Evolutionary conservation across 2,797 vertebrate genomes (phyloP).

Genomic region (Leuciscus waleckii): DNA sequence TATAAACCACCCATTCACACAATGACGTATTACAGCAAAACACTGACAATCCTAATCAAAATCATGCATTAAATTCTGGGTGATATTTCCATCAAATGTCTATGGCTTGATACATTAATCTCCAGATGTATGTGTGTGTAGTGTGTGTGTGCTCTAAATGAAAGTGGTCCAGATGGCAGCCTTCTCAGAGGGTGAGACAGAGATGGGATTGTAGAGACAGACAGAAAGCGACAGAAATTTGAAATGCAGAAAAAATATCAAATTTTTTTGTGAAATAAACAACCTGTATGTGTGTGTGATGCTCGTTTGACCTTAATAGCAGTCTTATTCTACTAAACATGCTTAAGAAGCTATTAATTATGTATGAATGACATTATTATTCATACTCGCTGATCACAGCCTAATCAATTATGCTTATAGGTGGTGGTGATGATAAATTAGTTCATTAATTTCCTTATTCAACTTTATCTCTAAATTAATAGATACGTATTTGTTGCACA

Average conservation of each 20-base stretch:
- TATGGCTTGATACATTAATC: slow-evolving; percentile 35
- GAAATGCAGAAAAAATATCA: slow-evolving; percentile 23
- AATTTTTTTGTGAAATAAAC: neutral
- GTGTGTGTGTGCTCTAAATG: slow-evolving; percentile 46
- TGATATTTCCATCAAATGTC: slow-evolving; percentile 21
- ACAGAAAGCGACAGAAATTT: slow-evolving; percentile 6
- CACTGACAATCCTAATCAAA: neutral
- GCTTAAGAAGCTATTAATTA: slow-evolving; percentile 30
- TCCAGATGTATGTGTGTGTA: slow-evolving; percentile 46
- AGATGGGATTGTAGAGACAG: neutral
- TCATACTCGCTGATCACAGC: slow-evolving; percentile 41
- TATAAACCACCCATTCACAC: slow-evolving; percentile 15
- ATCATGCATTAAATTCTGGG: slow-evolving; percentile 27
- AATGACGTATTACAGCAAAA: slow-evolving; percentile 14
- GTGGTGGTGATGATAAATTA: slow-evolving; percentile 30
- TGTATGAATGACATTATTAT: slow-evolving; percentile 32
- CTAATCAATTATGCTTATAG: slow-evolving; percentile 48
- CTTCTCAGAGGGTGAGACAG: slow-evolving; percentile 51
- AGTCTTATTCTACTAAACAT: slow-evolving; percentile 38
- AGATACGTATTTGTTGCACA: slow-evolving; percentile 4
- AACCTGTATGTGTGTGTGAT: slow-evolving; percentile 10
- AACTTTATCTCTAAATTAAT: slow-evolving; percentile 28
- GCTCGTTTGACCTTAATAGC: slow-evolving; percentile 37
- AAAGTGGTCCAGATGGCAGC: slow-evolving; percentile 59
- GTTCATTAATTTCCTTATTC: slow-evolving; percentile 28